A percentile compares a stretch with the other conserved stretches of the same genome.
Evolutionary conservation across 1,140 invertebrate genomes (phyloP).

Genomic region (Hormaphis cornu): DNA sequence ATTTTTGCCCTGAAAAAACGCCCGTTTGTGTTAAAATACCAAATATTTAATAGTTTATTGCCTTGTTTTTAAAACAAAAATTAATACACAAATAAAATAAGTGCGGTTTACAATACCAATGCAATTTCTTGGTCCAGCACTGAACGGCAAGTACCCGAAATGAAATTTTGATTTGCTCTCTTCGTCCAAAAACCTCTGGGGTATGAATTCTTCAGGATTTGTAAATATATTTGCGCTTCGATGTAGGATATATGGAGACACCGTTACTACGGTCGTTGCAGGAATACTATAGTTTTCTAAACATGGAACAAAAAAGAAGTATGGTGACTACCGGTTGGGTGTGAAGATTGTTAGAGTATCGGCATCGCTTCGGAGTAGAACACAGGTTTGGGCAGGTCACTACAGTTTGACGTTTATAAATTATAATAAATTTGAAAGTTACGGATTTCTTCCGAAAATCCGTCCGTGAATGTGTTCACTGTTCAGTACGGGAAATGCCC

Average conservation of each 20-base stretch:
- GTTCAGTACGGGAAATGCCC: too few species aligned
- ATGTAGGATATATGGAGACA: conserved; percentile 53
- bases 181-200: conserved; percentile 62
- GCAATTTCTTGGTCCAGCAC: conserved; percentile 63
- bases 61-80: neutral
- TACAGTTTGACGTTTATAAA: too few species aligned
- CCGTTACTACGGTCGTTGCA: conserved; percentile 41
- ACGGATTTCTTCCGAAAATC: too few species aligned
- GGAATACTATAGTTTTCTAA: conserved; percentile 47
- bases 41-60: neutral
- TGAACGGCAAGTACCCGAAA: conserved; percentile 59
- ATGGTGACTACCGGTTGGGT: neutral
- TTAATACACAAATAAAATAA: neutral
- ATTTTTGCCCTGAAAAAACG: conserved; percentile 42
- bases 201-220: conserved; percentile 63
- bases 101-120: conserved; percentile 48
- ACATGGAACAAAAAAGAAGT: conserved; percentile 9
- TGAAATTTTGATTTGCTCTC: conserved; percentile 45
- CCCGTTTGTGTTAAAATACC: too few species aligned
- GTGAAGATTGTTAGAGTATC: neutral
- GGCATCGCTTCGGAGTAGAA: too few species aligned
- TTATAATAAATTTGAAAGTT: too few species aligned
- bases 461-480: too few species aligned
- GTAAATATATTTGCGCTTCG: conserved; percentile 57
- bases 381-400: too few species aligned